Percentiles rank a stretch among this genome's conserved stretches.
Conservation (phyloP, 2,797 vertebrate genomes). For the Toxotes lorentzi region DNA sequence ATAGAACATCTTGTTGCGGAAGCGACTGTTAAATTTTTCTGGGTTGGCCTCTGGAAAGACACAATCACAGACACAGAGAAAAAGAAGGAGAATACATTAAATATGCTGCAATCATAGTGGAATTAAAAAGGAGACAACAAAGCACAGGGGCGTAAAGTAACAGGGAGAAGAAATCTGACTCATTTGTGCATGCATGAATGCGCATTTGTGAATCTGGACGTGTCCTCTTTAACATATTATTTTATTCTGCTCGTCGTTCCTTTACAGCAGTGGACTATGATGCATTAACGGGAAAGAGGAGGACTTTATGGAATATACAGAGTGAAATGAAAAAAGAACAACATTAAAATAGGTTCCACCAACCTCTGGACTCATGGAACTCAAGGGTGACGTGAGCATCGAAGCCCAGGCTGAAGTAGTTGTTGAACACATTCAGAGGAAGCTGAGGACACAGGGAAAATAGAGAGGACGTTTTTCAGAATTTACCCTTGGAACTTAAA, state of each 20-base stretch:
- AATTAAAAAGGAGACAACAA: constrained; percentile 12
- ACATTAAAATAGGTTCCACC: constrained; percentile 34
- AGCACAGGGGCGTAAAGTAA: not conserved
- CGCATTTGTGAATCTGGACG: not conserved
- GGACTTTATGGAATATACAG: constrained; percentile 21
- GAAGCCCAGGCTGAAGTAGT: constrained; percentile 99
- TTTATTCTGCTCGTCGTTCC: constrained; percentile 22
- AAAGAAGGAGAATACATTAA: constrained; percentile 24
- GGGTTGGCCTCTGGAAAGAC: constrained; percentile 95
- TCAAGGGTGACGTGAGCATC: constrained; percentile 98
- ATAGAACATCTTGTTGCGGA: constrained; percentile 99
- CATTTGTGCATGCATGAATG: constrained; percentile 3
- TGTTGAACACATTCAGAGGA: constrained; percentile 98
- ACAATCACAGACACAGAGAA: constrained; percentile 12
- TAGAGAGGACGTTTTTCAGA: too few relatives aligned
- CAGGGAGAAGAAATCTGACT: not conserved
- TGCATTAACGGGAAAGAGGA: constrained; percentile 19
- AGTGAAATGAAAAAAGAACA: not conserved
- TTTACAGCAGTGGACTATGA: not conserved
- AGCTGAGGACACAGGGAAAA: constrained; percentile 84
- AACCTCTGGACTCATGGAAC: constrained; percentile 99
- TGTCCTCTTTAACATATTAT: constrained; percentile 32
- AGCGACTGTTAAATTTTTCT: constrained; percentile 99
- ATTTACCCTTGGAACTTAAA: too few relatives aligned
- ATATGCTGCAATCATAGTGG: not conserved